Evolutionary conservation across 2,888 invertebrate genomes (phyloP).

Genomic region (Volucella zonaria): DNA sequence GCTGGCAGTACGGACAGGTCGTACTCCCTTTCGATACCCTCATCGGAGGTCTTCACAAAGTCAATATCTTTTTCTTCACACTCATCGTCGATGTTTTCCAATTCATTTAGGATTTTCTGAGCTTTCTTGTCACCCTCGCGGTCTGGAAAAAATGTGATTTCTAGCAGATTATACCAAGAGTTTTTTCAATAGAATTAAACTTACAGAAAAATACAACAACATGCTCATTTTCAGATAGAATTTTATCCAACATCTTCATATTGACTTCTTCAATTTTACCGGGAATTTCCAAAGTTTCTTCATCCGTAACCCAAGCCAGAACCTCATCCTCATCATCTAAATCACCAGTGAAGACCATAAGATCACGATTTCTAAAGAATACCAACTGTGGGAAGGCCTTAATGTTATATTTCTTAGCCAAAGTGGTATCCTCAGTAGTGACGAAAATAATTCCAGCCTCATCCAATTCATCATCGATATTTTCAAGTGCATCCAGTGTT

Average conservation of each 20-base stretch:
- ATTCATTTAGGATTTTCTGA: slow-evolving; percentile 92
- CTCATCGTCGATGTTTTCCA: slow-evolving; percentile 96
- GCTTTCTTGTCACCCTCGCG: slow-evolving; percentile 95
- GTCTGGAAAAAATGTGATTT: slow-evolving; percentile 84
- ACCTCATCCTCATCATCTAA: slow-evolving; percentile 96
- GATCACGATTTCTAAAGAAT: slow-evolving; percentile 96
- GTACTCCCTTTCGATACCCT: slow-evolving; percentile 93
- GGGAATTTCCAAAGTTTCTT: slow-evolving; percentile 94
- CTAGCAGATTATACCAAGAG: not conserved
- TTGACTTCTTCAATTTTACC: slow-evolving; percentile 97
- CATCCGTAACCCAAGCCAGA: slow-evolving; percentile 94
- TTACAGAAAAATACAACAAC: slow-evolving; percentile 97
- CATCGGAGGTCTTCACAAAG: slow-evolving; percentile 95
- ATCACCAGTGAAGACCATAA: slow-evolving; percentile 91
- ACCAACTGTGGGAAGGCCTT: slow-evolving; percentile 93
- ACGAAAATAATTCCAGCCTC: slow-evolving; percentile 96
- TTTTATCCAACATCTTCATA: slow-evolving; percentile 93
- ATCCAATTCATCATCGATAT: slow-evolving; percentile 96
- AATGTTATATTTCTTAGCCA: slow-evolving; percentile 93
- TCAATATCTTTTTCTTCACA: slow-evolving; percentile 95
- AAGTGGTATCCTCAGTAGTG: slow-evolving; percentile 91
- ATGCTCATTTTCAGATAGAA: slow-evolving; percentile 92
- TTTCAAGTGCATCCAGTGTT: slow-evolving; percentile 92
- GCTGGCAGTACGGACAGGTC: slow-evolving; percentile 92
- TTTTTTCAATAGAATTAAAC: slow-evolving; percentile 78